Percentiles rank a stretch among this genome's conserved stretches.
Conservation (phyloP, 1,140 invertebrate genomes). For the Euura saliciscinereae region DNA sequence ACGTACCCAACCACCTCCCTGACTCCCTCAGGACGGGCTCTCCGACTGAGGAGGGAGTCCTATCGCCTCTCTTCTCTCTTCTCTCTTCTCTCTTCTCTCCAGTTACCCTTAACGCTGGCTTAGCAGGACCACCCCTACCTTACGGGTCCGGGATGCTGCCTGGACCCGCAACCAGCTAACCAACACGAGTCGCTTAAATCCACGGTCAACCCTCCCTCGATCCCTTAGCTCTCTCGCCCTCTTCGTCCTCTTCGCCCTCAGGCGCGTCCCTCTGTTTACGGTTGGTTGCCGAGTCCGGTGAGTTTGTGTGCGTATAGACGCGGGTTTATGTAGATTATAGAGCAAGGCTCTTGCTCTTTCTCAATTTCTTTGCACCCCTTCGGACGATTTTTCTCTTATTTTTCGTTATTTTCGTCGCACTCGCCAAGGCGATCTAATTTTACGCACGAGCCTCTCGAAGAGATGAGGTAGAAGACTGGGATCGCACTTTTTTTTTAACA, state of each 20-base stretch:
- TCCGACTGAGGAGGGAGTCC: slow-evolving; percentile 14
- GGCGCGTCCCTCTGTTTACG: too few species aligned
- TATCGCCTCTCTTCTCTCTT: slow-evolving; percentile 3
- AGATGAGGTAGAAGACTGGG: too few species aligned
- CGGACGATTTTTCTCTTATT: slow-evolving; percentile 22
- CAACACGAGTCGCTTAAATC: slow-evolving; percentile 53
- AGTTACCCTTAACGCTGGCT: slow-evolving; percentile 54
- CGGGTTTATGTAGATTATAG: too few species aligned
- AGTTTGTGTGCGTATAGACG: too few species aligned
- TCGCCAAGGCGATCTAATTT: not conserved
- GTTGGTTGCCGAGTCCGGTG: too few species aligned
- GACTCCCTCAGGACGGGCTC: not conserved
- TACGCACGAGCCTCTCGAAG: too few species aligned
- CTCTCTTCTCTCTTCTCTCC: slow-evolving; percentile 13
- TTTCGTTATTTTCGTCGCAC: not conserved
- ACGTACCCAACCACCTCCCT: slow-evolving; percentile 31
- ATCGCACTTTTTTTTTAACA: too few species aligned
- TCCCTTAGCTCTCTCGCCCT: too few species aligned
- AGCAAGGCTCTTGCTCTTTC: not conserved
- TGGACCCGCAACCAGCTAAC: slow-evolving; percentile 45
- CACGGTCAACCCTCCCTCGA: slow-evolving; percentile 19
- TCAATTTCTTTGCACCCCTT: slow-evolving; percentile 29
- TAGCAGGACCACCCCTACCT: slow-evolving; percentile 44
- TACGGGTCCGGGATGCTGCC: slow-evolving; percentile 9
- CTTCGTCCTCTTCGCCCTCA: too few species aligned